These are phyloP conservation scores for Coenonympha glycerion DNA, from an alignment of 2,888 invertebrate genomes.

Conservation along the genomic window DNA sequence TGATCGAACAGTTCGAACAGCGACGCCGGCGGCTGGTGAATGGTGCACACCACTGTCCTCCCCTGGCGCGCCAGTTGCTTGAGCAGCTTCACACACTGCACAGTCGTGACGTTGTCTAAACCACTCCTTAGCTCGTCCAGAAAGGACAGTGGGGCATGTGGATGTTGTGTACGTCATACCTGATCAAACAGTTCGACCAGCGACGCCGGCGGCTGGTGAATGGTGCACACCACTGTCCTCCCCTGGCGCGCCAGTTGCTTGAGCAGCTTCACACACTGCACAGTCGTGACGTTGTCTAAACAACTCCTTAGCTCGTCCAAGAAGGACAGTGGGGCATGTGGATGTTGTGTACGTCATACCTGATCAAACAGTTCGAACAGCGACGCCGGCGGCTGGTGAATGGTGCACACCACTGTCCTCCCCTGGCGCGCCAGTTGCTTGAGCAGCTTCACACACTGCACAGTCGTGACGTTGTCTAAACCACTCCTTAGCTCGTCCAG, in stretches of 20 bases:
- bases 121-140: no score
- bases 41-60: slow-evolving; percentile 81
- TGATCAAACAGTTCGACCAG: slow-evolving; percentile 79
- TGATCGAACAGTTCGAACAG: slow-evolving; percentile 79
- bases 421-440: slow-evolving; percentile 77
- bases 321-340: no score
- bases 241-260: slow-evolving; percentile 77
- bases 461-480: slow-evolving; percentile 79
- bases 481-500: slow-evolving; percentile 89
- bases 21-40: slow-evolving; percentile 82
- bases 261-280: slow-evolving; percentile 77
- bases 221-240: slow-evolving; percentile 80
- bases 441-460: slow-evolving; percentile 77
- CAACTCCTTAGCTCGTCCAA: slow-evolving; percentile 89
- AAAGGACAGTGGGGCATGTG: no score
- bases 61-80: slow-evolving; percentile 77
- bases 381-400: slow-evolving; percentile 82
- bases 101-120: slow-evolving; percentile 79
- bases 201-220: slow-evolving; percentile 82
- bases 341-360: no score
- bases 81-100: slow-evolving; percentile 77
- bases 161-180: no score
- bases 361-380: slow-evolving; percentile 79
- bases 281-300: slow-evolving; percentile 79
- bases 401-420: slow-evolving; percentile 80